Evolutionary conservation across 2,888 invertebrate species (phyloP).

Genomic region (Nasonovia ribisnigri): DNA sequence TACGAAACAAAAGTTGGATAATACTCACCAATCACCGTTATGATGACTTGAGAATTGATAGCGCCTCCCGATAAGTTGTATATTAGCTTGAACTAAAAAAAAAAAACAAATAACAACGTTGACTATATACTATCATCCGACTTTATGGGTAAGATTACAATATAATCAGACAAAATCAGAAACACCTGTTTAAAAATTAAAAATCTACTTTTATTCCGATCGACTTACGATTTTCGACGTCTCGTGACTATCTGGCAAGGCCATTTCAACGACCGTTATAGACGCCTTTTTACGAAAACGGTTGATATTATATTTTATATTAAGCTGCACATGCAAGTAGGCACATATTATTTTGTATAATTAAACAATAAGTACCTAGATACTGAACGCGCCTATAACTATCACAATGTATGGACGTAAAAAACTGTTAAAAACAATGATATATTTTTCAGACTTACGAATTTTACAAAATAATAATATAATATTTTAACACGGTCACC

Average conservation of each 20-base stretch:
- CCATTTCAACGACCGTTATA: background rate
- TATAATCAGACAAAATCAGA: background rate
- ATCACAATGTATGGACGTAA: background rate
- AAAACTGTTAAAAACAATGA: background rate
- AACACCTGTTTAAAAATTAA: background rate
- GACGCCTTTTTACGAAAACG: background rate
- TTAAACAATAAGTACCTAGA: background rate
- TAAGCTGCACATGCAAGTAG: background rate
- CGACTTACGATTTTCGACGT: constrained; percentile 28
- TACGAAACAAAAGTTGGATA: background rate
- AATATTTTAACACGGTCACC: background rate
- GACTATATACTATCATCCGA: too few relatives aligned
- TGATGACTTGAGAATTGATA: constrained; percentile 28
- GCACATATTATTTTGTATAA: background rate
- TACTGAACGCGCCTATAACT: background rate
- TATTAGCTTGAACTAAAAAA: background rate
- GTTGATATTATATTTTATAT: background rate
- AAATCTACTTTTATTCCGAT: background rate
- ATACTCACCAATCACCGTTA: constrained; percentile 35
- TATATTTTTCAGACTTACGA: background rate
- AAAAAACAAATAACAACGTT: background rate
- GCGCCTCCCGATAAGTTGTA: background rate
- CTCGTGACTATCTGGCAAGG: background rate
- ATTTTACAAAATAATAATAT: background rate
- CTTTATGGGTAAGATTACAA: background rate